These are phyloP conservation scores for Ptilorrhoa leucosticta DNA, from an alignment of 2,113 vertebrate species.

Conservation along the genomic window DNA sequence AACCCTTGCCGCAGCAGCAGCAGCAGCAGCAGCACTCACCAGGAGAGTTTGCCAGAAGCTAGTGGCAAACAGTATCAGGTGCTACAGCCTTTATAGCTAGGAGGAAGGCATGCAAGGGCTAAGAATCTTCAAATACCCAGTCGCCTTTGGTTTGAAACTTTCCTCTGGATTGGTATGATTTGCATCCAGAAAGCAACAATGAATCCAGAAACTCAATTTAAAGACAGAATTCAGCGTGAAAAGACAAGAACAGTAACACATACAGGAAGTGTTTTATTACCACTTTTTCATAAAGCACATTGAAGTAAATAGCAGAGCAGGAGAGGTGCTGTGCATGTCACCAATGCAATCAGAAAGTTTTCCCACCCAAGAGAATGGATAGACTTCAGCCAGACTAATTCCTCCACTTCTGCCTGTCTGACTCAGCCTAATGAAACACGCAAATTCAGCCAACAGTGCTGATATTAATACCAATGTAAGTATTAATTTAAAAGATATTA, in stretches of 20 bases:
- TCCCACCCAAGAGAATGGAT: not conserved
- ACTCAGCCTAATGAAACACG: not conserved
- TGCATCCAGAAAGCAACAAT: not conserved
- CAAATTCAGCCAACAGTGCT: not conserved
- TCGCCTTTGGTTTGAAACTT: not conserved
- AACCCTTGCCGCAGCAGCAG: not conserved
- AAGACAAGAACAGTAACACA: not conserved
- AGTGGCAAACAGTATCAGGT: not conserved
- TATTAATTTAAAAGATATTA: not conserved
- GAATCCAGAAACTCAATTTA: not conserved
- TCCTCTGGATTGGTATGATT: not conserved
- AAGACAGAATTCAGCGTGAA: not conserved
- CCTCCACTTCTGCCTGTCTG: not conserved
- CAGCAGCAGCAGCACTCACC: not conserved
- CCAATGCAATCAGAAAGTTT: not conserved
- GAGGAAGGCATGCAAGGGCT: fast-evolving
- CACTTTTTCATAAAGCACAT: not conserved
- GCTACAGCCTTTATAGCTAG: not conserved
- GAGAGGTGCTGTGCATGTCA: not conserved
- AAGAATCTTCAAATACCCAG: not conserved
- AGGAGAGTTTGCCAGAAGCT: not conserved
- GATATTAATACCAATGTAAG: not conserved
- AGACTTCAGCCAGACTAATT: not conserved
- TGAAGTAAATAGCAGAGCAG: not conserved
- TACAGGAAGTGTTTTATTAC: not conserved